phyloP scores from a whole-genome alignment of 2,888 invertebrate species.

The Tricholauxania praeusta region DNA sequence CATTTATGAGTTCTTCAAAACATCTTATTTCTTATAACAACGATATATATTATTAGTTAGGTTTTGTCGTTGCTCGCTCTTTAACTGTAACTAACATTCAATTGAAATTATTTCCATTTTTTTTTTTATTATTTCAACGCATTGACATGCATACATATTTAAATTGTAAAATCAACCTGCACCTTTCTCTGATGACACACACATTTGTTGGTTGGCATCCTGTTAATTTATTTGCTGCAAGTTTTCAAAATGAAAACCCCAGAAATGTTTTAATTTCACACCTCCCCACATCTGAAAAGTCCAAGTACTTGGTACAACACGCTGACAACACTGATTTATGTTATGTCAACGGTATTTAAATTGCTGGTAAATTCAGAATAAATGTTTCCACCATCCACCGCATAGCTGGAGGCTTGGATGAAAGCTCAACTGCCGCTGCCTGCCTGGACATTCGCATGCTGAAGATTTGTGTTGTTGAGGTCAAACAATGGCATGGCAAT shows the following conservation, averaged over 20 bases:
- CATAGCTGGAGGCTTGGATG: not conserved
- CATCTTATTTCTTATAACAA: too few species aligned
- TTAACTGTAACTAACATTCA: too few species aligned
- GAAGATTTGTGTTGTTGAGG: slow-evolving; percentile 1
- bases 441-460: not conserved
- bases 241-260: not conserved
- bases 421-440: not conserved
- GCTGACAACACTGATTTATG: slow-evolving; percentile 53
- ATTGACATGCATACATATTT: too few species aligned
- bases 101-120: too few species aligned
- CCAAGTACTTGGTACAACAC: slow-evolving; percentile 40
- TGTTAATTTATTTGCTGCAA: slow-evolving; percentile 12
- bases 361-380: slow-evolving; percentile 51
- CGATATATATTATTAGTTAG: too few species aligned
- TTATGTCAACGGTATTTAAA: slow-evolving; percentile 51
- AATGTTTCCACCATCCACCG: slow-evolving; percentile 45
- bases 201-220: not conserved
- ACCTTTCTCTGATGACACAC: not conserved
- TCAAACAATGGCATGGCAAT: not conserved
- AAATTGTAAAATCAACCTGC: too few species aligned
- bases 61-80: too few species aligned
- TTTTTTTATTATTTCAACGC: too few species aligned
- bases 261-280: too few species aligned
- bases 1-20: too few species aligned
- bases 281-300: too few species aligned